Conservation (phyloP, 2,888 invertebrate genomes). For the Eupithecia dodoneata region DNA sequence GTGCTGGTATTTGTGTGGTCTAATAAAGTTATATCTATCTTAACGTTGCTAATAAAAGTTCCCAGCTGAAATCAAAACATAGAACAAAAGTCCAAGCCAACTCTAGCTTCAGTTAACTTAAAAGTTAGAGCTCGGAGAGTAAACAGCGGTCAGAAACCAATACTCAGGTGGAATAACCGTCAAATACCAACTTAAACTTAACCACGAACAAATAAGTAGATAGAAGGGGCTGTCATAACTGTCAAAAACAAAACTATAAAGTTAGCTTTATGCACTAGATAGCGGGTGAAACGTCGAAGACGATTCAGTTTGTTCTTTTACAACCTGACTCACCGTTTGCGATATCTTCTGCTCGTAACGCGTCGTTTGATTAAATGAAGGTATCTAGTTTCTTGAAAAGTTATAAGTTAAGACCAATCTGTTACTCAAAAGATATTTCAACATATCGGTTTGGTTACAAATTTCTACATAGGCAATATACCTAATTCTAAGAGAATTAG, state of each 20-base stretch:
- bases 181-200: slow-evolving; percentile 76
- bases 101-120: not conserved
- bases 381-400: not conserved
- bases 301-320: slow-evolving; percentile 74
- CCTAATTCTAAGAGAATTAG: too few relatives aligned
- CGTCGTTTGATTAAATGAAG: slow-evolving; percentile 16
- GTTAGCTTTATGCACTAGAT: slow-evolving; percentile 80
- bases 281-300: slow-evolving; percentile 80
- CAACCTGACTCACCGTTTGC: slow-evolving; percentile 53
- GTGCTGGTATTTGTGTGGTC: too few relatives aligned
- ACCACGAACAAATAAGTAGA: slow-evolving; percentile 83
- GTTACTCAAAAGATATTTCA: too few relatives aligned
- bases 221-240: slow-evolving; percentile 80
- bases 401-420: too few relatives aligned
- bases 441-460: too few relatives aligned
- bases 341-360: slow-evolving; percentile 53
- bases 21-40: not conserved
- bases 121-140: slow-evolving; percentile 35
- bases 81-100: slow-evolving; percentile 6
- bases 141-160: slow-evolving; percentile 69
- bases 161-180: slow-evolving; percentile 74
- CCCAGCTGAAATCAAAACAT: not conserved
- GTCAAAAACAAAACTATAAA: slow-evolving; percentile 85
- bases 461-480: too few relatives aligned
- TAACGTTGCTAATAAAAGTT: not conserved